Percentiles rank a stretch among this genome's conserved stretches.
These are phyloP conservation scores for Myanophis thanlyinensis DNA, from an alignment of 2,113 vertebrate species.

Conservation along the genomic window DNA sequence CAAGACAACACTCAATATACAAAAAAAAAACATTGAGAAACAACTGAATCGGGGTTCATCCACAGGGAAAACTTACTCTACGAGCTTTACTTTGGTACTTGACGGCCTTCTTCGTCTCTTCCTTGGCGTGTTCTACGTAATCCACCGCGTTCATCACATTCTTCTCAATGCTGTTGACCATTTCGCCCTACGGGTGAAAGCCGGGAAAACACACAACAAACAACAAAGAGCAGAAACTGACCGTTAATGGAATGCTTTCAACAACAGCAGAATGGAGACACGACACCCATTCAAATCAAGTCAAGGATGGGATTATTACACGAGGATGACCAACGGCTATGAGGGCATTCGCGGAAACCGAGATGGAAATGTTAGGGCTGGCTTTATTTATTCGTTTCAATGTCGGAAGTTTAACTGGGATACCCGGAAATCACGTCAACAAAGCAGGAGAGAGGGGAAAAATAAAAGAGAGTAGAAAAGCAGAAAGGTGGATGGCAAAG, in stretches of 20 bases:
- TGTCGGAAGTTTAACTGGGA: not conserved
- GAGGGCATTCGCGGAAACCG: not conserved
- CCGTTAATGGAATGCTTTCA: not conserved
- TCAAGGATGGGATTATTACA: no score
- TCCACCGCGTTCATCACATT: constrained; percentile 81
- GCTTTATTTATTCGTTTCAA: not conserved
- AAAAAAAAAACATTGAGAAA: not conserved
- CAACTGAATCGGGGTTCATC: no score
- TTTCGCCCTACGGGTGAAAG: constrained; percentile 77
- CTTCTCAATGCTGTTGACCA: constrained; percentile 89
- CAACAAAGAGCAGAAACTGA: not conserved
- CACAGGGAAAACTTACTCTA: constrained; percentile 74
- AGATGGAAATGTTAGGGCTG: not conserved
- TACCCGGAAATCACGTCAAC: not conserved
- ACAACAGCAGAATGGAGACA: not conserved
- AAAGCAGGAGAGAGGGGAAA: not conserved
- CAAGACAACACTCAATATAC: not conserved
- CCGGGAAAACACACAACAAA: not conserved
- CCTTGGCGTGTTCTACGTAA: constrained; percentile 83
- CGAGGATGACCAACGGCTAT: no score
- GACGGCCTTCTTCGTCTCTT: constrained; percentile 91
- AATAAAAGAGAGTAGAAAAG: not conserved
- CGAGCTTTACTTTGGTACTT: constrained; percentile 89
- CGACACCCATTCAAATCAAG: not conserved
- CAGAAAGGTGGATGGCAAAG: not conserved